phyloP scores from a whole-genome alignment of 2,797 vertebrate genomes.

The Glossophaga mutica region DNA sequence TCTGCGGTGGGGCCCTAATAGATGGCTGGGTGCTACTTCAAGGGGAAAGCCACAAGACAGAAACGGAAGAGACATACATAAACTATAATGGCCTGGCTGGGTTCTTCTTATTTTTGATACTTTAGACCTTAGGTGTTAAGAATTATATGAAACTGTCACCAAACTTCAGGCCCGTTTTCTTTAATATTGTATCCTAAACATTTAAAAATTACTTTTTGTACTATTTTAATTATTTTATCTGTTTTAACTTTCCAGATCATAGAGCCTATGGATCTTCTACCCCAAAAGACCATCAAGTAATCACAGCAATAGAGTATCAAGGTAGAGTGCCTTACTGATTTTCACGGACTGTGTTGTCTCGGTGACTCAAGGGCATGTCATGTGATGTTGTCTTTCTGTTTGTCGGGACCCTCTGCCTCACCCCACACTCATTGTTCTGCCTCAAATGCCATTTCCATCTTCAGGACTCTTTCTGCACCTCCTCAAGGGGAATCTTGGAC shows the following conservation, averaged over 20 bases:
- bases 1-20: not conserved
- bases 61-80: not conserved
- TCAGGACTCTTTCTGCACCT: not conserved
- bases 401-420: not conserved
- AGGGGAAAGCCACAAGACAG: not conserved
- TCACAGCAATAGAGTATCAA: slow-evolving; percentile 83
- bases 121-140: not conserved
- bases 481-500: not conserved
- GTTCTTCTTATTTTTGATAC: not conserved
- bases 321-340: slow-evolving; percentile 76
- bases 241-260: slow-evolving; percentile 78
- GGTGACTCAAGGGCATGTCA: not conserved
- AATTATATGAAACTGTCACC: not conserved
- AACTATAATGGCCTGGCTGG: not conserved
- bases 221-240: slow-evolving; percentile 48
- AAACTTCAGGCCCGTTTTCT: not conserved
- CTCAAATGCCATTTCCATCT: not conserved
- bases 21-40: not conserved
- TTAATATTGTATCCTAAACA: not conserved
- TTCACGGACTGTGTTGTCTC: not conserved
- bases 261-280: slow-evolving; percentile 78
- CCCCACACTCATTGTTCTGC: not conserved
- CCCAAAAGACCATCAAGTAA: slow-evolving; percentile 75
- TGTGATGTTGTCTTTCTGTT: not conserved
- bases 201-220: not conserved